Conservation (phyloP, 2,113 vertebrate genomes). For the Uria aalge region DNA sequence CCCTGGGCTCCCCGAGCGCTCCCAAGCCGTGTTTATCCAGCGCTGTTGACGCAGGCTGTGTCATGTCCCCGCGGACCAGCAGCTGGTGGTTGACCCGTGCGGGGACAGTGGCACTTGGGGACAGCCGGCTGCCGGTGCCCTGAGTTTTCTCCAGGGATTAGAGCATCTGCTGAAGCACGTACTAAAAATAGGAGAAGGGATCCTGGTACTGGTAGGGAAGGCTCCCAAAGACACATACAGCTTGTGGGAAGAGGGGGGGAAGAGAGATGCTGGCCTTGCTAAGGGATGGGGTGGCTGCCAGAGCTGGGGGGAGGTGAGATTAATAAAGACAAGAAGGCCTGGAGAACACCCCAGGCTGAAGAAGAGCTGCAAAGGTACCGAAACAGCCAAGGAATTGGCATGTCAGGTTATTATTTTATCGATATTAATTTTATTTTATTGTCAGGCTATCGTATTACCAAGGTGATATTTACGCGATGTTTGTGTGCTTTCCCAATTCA, state of each 20-base stretch:
- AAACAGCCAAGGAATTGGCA: not conserved
- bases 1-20: not conserved
- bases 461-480: not conserved
- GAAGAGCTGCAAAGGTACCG: not conserved
- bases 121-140: not conserved
- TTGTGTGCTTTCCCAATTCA: fast-evolving
- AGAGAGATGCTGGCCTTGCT: not conserved
- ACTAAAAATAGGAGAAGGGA: not conserved
- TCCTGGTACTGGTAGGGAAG: not conserved
- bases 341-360: not conserved
- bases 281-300: not conserved
- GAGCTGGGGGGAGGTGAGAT: not conserved
- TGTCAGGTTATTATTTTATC: not conserved
- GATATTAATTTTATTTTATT: not conserved
- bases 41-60: not conserved
- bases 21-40: not conserved
- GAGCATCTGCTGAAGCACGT: not conserved
- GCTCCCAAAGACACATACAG: not conserved
- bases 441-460: not conserved
- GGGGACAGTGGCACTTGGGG: not conserved
- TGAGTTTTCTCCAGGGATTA: not conserved
- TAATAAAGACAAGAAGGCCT: not conserved
- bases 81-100: not conserved
- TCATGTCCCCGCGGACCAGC: not conserved
- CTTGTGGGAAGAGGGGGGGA: not conserved